Evolutionary conservation across 2,888 invertebrate species (phyloP).

Genomic region (Ecliptopera silaceata): DNA sequence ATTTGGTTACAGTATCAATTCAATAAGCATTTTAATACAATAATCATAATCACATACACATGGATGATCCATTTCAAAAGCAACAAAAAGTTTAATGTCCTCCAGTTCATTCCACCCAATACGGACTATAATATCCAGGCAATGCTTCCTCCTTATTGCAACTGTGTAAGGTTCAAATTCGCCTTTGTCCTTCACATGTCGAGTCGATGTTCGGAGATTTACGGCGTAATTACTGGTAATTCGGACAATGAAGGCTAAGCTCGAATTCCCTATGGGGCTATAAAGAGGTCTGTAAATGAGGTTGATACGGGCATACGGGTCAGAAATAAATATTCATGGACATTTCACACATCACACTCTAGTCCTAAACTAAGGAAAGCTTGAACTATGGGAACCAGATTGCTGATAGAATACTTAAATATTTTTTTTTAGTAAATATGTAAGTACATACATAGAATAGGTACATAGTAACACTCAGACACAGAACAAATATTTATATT

Average conservation of each 20-base stretch:
- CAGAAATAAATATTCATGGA: too few relatives aligned
- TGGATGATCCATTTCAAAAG: constrained; percentile 34
- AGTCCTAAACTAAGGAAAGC: too few relatives aligned
- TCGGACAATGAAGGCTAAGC: constrained; percentile 41
- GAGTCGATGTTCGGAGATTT: constrained; percentile 26
- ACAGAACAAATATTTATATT: too few relatives aligned
- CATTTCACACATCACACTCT: too few relatives aligned
- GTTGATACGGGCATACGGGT: constrained; percentile 25
- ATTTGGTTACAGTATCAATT: constrained; percentile 6
- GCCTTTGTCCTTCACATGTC: constrained; percentile 1
- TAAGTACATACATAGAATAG: too few relatives aligned
- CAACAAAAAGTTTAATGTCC: constrained; percentile 42
- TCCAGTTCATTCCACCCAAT: constrained; percentile 46
- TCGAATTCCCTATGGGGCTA: constrained; percentile 32
- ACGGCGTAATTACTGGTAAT: constrained; percentile 43
- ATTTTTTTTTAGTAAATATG: too few relatives aligned
- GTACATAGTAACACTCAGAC: too few relatives aligned
- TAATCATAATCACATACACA: constrained; percentile 26
- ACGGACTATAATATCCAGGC: constrained; percentile 14
- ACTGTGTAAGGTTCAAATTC: constrained; percentile 18
- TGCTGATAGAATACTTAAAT: too few relatives aligned
- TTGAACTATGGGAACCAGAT: too few relatives aligned
- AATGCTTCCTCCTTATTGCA: constrained; percentile 18
- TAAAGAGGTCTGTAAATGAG: constrained; percentile 31
- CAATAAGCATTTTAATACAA: constrained; percentile 10